phyloP scores from a whole-genome alignment of 1,140 invertebrate species.

The Procambarus virginalis region DNA sequence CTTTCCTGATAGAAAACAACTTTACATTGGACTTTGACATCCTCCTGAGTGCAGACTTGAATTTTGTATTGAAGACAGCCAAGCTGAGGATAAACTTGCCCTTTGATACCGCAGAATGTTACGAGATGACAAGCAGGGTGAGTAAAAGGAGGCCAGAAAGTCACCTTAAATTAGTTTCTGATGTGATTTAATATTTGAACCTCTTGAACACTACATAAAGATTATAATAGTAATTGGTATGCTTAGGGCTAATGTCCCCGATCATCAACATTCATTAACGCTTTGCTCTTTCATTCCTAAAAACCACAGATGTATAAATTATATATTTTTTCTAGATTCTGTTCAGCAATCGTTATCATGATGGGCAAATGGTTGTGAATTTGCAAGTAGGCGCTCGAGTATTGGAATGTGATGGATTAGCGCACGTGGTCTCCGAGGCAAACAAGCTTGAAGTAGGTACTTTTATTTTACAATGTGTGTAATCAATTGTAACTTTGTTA shows the following conservation, averaged over 20 bases:
- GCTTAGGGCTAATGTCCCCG: too few species aligned
- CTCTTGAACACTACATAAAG: too few species aligned
- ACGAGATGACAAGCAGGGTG: conserved; percentile 76
- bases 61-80: conserved; percentile 65
- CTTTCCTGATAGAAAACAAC: conserved; percentile 47
- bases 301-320: neutral
- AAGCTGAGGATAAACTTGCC: conserved; percentile 66
- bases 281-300: too few species aligned
- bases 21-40: conserved; percentile 64
- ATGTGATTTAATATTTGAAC: too few species aligned
- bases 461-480: too few species aligned
- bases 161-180: too few species aligned
- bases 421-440: conserved; percentile 72
- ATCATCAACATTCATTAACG: too few species aligned
- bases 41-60: conserved; percentile 55
- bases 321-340: conserved; percentile 67
- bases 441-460: conserved; percentile 23
- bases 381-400: conserved; percentile 86
- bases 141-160: conserved; percentile 2
- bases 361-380: conserved; percentile 92
- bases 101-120: conserved; percentile 69
- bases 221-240: too few species aligned
- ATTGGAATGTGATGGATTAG: conserved; percentile 86
- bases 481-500: too few species aligned
- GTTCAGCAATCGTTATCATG: conserved; percentile 94